Base-by-base conservation (phyloP, 2,888 invertebrate genomes). In the Osedax fenrisi region DNA sequence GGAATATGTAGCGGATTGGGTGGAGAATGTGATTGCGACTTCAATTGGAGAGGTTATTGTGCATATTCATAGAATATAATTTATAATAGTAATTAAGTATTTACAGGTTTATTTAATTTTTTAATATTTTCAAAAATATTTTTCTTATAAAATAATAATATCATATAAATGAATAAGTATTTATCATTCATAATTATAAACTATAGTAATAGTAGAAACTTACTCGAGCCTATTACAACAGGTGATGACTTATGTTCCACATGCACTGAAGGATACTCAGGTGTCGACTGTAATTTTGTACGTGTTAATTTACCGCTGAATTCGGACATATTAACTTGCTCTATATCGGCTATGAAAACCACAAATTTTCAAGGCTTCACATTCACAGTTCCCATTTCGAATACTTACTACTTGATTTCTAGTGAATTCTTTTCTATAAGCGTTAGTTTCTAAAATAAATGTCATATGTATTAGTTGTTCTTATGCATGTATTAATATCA, bases 1-100 rank as follows among this genome's bases (percentile, higher is more conserved):
- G 80, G 80, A 0, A 66, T 27, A 5, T 80, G 80, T 75, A 75
- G 66, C 24, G 2, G 27, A n/a, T n/a, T 23, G n/a, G 27, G 22
- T 22, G 73, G 73, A 17, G 67, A 25, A 26, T 73, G 73, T 25
- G 22, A 21, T 1, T 73, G 73, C 26, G 73, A 64, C 26, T 22
- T 23, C 23, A 27, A 26, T 1, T 73, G 73, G 73, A 25, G 23
- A 67, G 73, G 73, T 67, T 27, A 5, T 64, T 61, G 10, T 41
- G n/a, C n/a, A n/a, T n/a, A n/a, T n/a, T n/a, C n/a, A n/a, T n/a
- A n/a, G n/a, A n/a, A n/a, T n/a, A n/a, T n/a, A n/a, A n/a, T n/a
- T n/a, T n/a, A n/a, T n/a, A n/a, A n/a, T n/a, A n/a, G n/a, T n/a
- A n/a, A n/a, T n/a, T n/a, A n/a, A n/a, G n/a, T n/a, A n/a, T n/a